These are phyloP conservation scores for Sebastes aleutianus DNA, from an alignment of 2,797 vertebrate species.

Conservation along the genomic window DNA sequence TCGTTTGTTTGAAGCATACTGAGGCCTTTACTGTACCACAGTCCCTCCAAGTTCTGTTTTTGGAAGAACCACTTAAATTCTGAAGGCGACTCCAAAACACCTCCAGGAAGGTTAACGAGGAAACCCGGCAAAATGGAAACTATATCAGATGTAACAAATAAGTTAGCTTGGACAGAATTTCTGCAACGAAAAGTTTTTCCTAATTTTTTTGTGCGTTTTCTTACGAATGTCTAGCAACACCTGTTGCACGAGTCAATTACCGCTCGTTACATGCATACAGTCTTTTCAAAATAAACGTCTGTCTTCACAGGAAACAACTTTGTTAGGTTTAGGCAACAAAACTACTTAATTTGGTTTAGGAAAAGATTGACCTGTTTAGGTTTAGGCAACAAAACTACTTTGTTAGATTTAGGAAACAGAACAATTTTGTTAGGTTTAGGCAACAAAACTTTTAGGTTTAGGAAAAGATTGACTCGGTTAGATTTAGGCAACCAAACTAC, in stretches of 20 bases:
- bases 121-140: background rate
- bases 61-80: background rate
- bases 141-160: background rate
- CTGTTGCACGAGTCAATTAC: too few relatives aligned
- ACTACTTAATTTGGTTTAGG: too few relatives aligned
- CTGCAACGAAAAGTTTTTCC: accelerated
- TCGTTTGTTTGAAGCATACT: background rate
- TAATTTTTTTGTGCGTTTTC: too few relatives aligned
- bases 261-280: too few relatives aligned
- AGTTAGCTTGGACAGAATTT: background rate
- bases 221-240: too few relatives aligned
- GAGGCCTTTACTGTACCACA: background rate
- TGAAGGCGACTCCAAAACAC: background rate
- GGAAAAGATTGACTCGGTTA: accelerated
- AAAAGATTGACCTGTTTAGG: too few relatives aligned
- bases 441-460: too few relatives aligned
- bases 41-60: background rate
- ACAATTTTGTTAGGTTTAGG: too few relatives aligned
- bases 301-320: too few relatives aligned
- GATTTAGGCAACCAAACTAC: too few relatives aligned
- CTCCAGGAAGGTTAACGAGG: background rate
- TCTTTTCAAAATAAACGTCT: accelerated
- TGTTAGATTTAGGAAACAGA: accelerated
- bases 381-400: too few relatives aligned
- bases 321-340: too few relatives aligned